These are phyloP conservation scores for Tapirus indicus DNA, from an alignment of 2,797 vertebrate species.

Conservation along the genomic window DNA sequence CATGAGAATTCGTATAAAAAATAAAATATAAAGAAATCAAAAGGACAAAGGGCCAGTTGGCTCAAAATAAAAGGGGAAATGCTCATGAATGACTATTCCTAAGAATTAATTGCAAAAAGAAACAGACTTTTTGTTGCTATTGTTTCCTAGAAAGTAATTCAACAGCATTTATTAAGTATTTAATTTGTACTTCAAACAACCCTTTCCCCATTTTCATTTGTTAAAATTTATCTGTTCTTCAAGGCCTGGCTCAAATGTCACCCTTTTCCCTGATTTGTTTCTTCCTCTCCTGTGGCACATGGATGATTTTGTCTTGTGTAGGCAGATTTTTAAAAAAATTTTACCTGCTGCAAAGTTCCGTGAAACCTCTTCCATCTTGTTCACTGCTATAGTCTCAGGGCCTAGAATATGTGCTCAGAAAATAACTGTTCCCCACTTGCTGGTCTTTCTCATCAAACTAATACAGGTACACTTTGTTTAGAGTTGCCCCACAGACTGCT, in stretches of 20 bases:
- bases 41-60: neutral
- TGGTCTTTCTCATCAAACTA: neutral
- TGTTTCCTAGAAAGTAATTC: conserved; percentile 28
- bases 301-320: neutral
- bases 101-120: conserved; percentile 2
- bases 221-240: neutral
- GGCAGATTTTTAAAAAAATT: neutral
- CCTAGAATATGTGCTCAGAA: neutral
- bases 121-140: neutral
- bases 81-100: neutral
- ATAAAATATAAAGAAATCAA: neutral
- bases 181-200: neutral
- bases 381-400: neutral
- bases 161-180: neutral
- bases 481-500: neutral
- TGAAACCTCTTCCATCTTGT: neutral
- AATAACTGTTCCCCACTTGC: neutral
- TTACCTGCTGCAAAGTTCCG: neutral
- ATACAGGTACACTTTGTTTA: neutral
- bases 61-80: neutral
- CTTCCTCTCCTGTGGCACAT: neutral
- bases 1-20: neutral
- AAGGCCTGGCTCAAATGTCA: neutral
- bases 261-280: neutral
- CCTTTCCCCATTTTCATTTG: neutral